Evolutionary conservation across 2,888 invertebrate genomes (phyloP).

Genomic region (Helleia helle): DNA sequence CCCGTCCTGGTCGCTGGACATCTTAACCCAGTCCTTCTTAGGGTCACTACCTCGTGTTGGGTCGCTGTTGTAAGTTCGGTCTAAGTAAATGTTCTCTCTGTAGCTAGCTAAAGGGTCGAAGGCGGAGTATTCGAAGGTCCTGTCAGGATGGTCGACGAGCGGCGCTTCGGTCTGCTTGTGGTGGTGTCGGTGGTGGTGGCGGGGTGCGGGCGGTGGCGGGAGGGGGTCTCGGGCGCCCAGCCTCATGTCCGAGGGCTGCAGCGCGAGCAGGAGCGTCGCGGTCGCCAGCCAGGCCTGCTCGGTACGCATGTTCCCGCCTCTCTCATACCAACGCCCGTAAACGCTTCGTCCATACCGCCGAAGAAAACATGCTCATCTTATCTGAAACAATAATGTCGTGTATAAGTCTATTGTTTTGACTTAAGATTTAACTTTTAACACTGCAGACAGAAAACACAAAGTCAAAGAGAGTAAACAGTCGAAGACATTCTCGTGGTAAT

Average conservation of each 20-base stretch:
- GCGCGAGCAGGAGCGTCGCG: slow-evolving; percentile 39
- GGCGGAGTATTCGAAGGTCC: slow-evolving; percentile 24
- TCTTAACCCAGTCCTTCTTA: slow-evolving; percentile 49
- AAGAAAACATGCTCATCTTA: slow-evolving; percentile 37
- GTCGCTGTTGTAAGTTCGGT: slow-evolving; percentile 31
- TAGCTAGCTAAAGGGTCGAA: slow-evolving; percentile 32
- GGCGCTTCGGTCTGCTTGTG: slow-evolving; percentile 38
- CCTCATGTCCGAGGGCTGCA: slow-evolving; percentile 47
- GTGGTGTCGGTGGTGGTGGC: slow-evolving; percentile 51
- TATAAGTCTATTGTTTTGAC: too few species aligned
- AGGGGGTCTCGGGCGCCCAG: slow-evolving; percentile 27
- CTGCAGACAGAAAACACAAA: too few species aligned
- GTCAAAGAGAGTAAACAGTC: too few species aligned
- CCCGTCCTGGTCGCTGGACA: slow-evolving; percentile 43
- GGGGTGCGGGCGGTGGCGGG: neutral
- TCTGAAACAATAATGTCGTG: slow-evolving; percentile 61
- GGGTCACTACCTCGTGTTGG: slow-evolving; percentile 25
- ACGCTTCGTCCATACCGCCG: slow-evolving; percentile 40
- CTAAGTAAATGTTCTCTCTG: slow-evolving; percentile 32
- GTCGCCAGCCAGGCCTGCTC: slow-evolving; percentile 49
- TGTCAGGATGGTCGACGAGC: slow-evolving; percentile 25
- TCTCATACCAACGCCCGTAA: slow-evolving; percentile 47
- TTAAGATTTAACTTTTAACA: too few species aligned
- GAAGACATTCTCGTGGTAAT: too few species aligned
- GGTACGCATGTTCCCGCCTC: slow-evolving; percentile 42